phyloP scores from a whole-genome alignment of 2,888 invertebrate genomes.

The Artemia sinica region DNA sequence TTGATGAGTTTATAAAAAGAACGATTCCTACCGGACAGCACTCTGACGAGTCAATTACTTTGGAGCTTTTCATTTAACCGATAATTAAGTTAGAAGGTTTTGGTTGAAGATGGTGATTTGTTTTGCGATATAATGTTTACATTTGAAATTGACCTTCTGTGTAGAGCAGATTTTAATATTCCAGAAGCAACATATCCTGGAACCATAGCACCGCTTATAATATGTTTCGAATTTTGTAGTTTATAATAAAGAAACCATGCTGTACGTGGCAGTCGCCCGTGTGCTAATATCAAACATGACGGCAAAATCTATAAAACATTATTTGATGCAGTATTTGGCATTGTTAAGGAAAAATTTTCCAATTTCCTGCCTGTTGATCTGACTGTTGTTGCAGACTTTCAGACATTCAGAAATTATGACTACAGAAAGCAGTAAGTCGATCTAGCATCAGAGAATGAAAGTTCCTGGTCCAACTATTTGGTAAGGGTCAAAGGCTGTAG shows the following conservation, averaged over 20 bases:
- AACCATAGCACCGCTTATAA: no score
- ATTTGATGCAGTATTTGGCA: not conserved
- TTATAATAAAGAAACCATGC: not conserved
- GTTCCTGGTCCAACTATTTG: no score
- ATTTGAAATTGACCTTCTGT: not conserved
- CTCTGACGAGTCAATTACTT: not conserved
- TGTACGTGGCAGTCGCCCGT: not conserved
- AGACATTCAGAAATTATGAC: not conserved
- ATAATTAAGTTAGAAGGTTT: not conserved
- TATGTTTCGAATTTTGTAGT: no score
- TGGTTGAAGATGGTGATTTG: not conserved
- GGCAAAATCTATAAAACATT: not conserved
- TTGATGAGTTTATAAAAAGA: not conserved
- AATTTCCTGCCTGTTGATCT: not conserved
- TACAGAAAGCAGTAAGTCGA: not conserved
- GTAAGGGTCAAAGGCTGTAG: no score
- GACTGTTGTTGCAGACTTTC: not conserved
- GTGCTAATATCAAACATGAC: constrained; percentile 3
- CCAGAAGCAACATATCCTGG: not conserved
- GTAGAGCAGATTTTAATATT: not conserved
- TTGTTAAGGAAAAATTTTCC: not conserved
- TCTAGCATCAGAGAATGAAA: no score
- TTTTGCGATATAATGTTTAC: not conserved
- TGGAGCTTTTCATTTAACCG: not conserved
- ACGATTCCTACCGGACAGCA: not conserved